Evolutionary conservation across 64 coral and sea anemone species (phyloP).

Genomic region (Pachyseris speciosa): DNA sequence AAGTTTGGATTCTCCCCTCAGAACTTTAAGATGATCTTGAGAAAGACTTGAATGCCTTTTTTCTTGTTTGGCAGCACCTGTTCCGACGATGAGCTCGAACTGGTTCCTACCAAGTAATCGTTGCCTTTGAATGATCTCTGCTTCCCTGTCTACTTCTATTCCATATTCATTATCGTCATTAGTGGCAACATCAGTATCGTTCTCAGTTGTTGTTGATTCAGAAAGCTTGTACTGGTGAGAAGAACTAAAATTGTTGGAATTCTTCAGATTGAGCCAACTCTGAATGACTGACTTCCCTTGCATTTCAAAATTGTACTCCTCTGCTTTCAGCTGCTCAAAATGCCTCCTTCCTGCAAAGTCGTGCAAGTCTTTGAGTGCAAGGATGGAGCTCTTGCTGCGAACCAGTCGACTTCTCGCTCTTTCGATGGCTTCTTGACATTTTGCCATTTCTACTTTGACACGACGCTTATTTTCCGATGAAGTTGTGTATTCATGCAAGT

Average conservation of each 20-base stretch:
- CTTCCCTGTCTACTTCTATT: conserved; percentile 74
- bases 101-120: conserved; percentile 69
- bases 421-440: conserved; percentile 34
- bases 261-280: background rate
- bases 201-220: background rate
- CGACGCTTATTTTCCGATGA: conserved; percentile 33
- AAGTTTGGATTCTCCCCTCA: conserved; percentile 27
- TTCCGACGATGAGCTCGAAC: background rate
- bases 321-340: background rate
- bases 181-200: background rate
- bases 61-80: background rate
- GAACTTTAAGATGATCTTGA: conserved; percentile 32
- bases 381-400: background rate
- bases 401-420: background rate
- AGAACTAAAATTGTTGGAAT: background rate
- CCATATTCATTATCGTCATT: background rate
- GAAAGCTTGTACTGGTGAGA: background rate
- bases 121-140: conserved; percentile 74
- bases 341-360: background rate
- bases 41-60: background rate
- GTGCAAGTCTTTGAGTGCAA: conserved; percentile 3
- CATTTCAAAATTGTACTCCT: background rate
- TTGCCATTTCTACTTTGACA: conserved; percentile 29
- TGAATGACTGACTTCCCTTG: conserved; percentile 33
- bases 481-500: conserved; percentile 38